Evolutionary conservation across 2,113 vertebrate species (phyloP).

Genomic region (Genyomyrus donnyi): DNA sequence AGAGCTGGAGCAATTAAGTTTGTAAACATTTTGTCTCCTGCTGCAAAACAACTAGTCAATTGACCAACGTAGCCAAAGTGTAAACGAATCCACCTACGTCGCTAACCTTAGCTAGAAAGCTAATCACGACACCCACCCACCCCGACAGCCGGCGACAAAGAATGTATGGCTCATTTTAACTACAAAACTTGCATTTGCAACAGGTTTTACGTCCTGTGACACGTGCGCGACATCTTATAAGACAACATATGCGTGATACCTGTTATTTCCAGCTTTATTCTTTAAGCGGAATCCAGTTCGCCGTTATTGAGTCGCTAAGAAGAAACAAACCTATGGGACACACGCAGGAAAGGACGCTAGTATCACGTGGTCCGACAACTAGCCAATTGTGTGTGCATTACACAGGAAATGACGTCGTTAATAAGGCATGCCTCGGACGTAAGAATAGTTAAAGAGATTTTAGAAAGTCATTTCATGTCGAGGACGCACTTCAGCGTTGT

Average conservation of each 20-base stretch:
- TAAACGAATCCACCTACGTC: neutral
- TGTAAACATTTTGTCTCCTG: neutral
- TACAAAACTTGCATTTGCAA: neutral
- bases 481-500: neutral
- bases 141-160: too few species aligned
- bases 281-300: slow-evolving; percentile 1
- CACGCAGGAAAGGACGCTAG: neutral
- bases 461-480: neutral
- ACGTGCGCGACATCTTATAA: too few species aligned
- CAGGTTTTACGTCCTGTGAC: neutral
- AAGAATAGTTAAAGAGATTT: neutral
- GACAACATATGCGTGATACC: neutral
- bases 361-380: neutral
- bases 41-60: neutral
- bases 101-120: neutral
- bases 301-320: neutral
- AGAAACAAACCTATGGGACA: neutral
- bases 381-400: neutral
- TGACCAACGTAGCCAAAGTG: too few species aligned
- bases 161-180: neutral
- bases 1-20: neutral
- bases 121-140: too few species aligned
- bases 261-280: slow-evolving; percentile 4
- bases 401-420: neutral
- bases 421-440: neutral